Evolutionary conservation across 2,888 invertebrate genomes (phyloP).

Genomic region (Cordilura impudica): DNA sequence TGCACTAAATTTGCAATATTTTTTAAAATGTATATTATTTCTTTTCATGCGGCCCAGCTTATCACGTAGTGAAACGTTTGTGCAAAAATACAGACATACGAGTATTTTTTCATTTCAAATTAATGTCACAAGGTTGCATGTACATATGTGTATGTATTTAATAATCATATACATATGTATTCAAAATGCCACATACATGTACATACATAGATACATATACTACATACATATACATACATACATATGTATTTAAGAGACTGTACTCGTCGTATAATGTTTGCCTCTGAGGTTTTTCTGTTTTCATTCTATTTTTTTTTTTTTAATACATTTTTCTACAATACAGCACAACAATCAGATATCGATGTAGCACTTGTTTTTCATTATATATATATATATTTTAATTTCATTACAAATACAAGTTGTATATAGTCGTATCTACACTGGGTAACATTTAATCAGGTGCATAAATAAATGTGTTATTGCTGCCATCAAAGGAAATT

Average conservation of each 20-base stretch:
- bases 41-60: neutral
- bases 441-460: conserved; percentile 57
- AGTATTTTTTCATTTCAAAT: conserved; percentile 36
- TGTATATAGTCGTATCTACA: neutral
- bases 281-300: conserved; percentile 34
- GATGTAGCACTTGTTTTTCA: conserved; percentile 28
- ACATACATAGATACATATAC: neutral
- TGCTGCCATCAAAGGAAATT: conserved; percentile 42
- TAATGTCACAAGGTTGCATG: conserved; percentile 58
- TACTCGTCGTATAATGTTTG: conserved; percentile 12
- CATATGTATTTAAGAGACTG: conserved; percentile 36
- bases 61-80: conserved; percentile 17
- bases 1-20: too few species aligned
- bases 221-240: neutral
- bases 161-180: neutral
- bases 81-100: conserved; percentile 8
- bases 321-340: neutral
- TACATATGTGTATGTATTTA: neutral
- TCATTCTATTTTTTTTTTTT: conserved; percentile 4
- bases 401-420: conserved; percentile 50
- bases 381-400: conserved; percentile 50
- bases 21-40: neutral
- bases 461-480: conserved; percentile 51
- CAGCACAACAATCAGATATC: conserved; percentile 33
- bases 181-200: neutral